Percentiles rank a stretch among this genome's conserved stretches.
phyloP scores from a whole-genome alignment of 2,797 vertebrate species.

The Megaceryle alcyon region DNA sequence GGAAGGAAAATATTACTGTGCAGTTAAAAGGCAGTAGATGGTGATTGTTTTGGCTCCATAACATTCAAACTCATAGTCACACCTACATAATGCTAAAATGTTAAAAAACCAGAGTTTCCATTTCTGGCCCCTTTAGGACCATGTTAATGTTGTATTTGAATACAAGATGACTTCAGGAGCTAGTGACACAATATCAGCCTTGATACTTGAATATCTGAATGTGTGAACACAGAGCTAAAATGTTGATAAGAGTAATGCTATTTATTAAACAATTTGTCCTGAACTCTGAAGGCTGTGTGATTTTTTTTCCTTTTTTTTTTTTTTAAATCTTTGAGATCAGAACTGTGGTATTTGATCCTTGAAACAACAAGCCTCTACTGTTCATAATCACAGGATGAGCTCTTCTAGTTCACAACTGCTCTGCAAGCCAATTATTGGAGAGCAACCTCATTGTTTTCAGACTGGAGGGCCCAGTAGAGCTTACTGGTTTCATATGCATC shows the following conservation, averaged over 20 bases:
- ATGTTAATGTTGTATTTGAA: not conserved
- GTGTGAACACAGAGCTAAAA: not conserved
- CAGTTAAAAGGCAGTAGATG: not conserved
- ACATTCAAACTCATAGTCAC: not conserved
- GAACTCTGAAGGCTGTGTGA: not conserved
- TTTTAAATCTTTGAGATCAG: not conserved
- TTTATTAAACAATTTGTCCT: not conserved
- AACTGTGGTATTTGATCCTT: not conserved
- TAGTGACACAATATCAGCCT: not conserved
- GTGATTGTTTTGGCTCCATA: not conserved
- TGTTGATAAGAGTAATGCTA: not conserved
- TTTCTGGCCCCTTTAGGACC: not conserved
- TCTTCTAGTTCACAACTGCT: not conserved
- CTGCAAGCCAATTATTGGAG: constrained; percentile 5
- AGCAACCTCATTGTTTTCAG: constrained; percentile 21
- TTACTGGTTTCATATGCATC: not conserved
- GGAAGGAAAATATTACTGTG: not conserved
- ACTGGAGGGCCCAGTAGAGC: not conserved
- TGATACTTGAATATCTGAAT: not conserved
- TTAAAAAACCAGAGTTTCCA: not conserved
- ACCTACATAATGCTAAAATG: not conserved
- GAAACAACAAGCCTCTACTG: not conserved
- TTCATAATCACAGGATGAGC: not conserved
- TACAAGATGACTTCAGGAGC: not conserved
- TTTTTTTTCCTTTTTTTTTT: not conserved